Evolutionary conservation across 1,140 invertebrate genomes (phyloP), one percentile per base, ranked within the genome.

Genomic region (Drosophila kurseongensis): DNA sequence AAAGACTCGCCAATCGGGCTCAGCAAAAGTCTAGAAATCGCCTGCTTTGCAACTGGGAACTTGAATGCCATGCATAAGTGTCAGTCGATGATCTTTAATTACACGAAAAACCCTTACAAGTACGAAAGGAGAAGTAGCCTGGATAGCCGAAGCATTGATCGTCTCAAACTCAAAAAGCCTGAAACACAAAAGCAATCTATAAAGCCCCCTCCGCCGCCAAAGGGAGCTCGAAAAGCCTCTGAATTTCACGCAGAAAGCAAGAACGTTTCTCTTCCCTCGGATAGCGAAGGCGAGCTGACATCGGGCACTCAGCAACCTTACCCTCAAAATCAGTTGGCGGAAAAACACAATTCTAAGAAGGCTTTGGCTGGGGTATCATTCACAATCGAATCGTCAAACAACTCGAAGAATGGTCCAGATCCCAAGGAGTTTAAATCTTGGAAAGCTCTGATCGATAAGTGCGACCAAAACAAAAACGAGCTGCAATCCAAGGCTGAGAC

Each of bases 51-150:
- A 32, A 32, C 23, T 48, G 47, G 29, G 0, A 12, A 13, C n/a
- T 7, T 2, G 4, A 35, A 16, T 51, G n/a, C 48, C 4, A 35
- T 51, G n/a, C n/a, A 51, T 1, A 51, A 51, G 4, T 51, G n/a
- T 5, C 27, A 51, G 8, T 51, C 48, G n/a, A 35, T 51, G 48
- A 32, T 10, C 48, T 51, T 51, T 51, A 51, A 51, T 13, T 35
- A 51, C 5, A 1, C n/a, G 0, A 51, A 10, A 14, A n/a, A 51
- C 0, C 8, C n/a, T 0, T 9, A 4, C 29, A 16, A 2, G 14
- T 10, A 10, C 8, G n/a, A 32, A 1, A 51, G 48, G 9, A 14
- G 29, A 16, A 14, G 13, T 16, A 35, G 48, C 29, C 5, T 51
- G 5, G 48, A 35, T 35, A 2, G 8, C 5, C n/a, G 7, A 5